Evolutionary conservation across 35 echinoderm and acorn worm species (phyloP), one percentile per base, ranked within the genome.

Genomic region (Diadema setosum): DNA sequence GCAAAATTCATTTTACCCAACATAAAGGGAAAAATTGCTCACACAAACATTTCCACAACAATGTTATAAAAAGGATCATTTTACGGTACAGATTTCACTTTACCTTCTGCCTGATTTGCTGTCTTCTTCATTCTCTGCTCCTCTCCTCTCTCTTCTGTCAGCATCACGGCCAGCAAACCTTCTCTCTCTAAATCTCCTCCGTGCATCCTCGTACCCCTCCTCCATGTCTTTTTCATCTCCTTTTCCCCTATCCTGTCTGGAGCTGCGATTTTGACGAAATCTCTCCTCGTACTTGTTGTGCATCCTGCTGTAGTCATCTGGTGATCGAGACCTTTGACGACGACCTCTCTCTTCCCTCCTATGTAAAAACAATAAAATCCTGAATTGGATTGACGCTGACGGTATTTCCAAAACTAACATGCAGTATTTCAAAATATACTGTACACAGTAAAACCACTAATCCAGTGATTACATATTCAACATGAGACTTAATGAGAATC

Each of bases 181-280:
- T 9, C 91, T 58, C 30, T 93, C 80, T 82, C 91, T 81, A 24
- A 93, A 93, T 39, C 82, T 88, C 45, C 81, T 88, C 85, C 65
- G 37, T 3, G 86, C 86, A n/a, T 93, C 91, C 59, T 87, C 75
- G 30, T 93, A 93, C 16, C 58, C 78, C 16, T 88, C 85, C 4
- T 85, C 32, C 15, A 58, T 37, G 27, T 87, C 75, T 55, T 42
- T 42, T 3, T 27, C 45, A 21, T n/a, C 74, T 42, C 64, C 58
- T 12, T 26, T 11, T 14, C 57, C 80, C 39, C 21, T 3, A 82
- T 58, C 78, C 48, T 84, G 33, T 60, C 55, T 25, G 16, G 42
- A 35, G 40, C 44, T 89, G 33, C 29, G 29, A 6, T 50, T n/a
- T 29, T 36, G 26, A 40, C 63, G 45, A 9, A 36, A 58, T 39